Evolutionary conservation across 2,113 vertebrate genomes (phyloP).

Genomic region (Dasyornis broadbenti): DNA sequence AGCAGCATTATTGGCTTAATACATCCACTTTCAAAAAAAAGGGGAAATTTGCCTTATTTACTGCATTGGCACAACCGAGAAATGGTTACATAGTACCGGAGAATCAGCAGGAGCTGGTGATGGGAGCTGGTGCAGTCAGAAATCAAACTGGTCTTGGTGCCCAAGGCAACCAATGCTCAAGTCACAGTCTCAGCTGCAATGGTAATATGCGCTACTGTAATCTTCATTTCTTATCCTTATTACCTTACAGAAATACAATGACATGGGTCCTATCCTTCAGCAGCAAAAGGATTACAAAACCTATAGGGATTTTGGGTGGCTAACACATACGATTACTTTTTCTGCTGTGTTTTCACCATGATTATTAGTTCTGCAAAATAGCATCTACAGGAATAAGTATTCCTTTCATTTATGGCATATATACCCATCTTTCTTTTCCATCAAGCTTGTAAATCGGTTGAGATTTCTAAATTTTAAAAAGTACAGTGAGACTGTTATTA

Average conservation of each 20-base stretch:
- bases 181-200: neutral
- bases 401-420: neutral
- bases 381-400: neutral
- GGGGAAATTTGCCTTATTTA: neutral
- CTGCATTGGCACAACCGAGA: neutral
- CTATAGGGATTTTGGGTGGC: neutral
- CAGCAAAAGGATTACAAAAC: neutral
- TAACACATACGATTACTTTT: neutral
- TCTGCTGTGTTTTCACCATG: neutral
- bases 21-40: neutral
- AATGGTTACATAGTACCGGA: fast-evolving
- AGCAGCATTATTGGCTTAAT: neutral
- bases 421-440: neutral
- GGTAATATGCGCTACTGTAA: neutral
- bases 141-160: neutral
- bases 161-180: neutral
- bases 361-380: neutral
- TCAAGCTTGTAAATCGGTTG: neutral
- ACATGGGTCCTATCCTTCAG: neutral
- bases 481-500: neutral
- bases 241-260: neutral
- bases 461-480: neutral
- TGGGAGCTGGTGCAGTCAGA: neutral
- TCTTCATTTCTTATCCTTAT: neutral
- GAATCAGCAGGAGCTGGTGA: neutral